phyloP scores from a whole-genome alignment of 30 jellyfish, hydroid and myxozoan species.

The Sanderia malayensis region DNA sequence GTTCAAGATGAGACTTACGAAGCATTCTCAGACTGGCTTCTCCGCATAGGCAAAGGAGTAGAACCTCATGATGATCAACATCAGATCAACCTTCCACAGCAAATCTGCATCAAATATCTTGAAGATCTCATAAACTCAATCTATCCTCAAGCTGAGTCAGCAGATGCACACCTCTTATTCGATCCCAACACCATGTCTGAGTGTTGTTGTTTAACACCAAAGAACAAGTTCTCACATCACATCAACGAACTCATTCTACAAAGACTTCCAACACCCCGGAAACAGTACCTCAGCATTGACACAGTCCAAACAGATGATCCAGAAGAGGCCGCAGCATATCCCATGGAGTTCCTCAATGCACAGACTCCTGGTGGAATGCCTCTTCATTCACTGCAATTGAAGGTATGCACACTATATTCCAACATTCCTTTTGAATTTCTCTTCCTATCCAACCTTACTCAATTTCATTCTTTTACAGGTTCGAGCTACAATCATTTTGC shows the following conservation, averaged over 20 bases:
- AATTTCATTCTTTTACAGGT: no score
- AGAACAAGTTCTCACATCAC: not conserved
- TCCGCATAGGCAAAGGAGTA: not conserved
- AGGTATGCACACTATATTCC: no score
- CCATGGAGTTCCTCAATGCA: no score
- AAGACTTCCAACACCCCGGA: constrained; percentile 14
- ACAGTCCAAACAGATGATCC: not conserved
- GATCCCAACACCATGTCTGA: not conserved
- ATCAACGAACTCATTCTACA: constrained; percentile 9
- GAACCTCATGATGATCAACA: constrained; percentile 8
- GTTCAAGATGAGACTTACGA: not conserved
- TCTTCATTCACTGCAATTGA: no score
- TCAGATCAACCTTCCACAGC: not conserved
- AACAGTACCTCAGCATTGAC: no score
- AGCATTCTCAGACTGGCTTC: constrained; percentile 10
- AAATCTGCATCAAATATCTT: not conserved
- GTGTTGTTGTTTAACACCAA: constrained; percentile 5
- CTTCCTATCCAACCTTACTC: no score
- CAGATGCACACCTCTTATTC: not conserved
- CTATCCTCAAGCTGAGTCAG: not conserved
- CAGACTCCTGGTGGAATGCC: no score
- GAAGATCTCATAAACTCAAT: not conserved
- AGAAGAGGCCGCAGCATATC: not conserved
- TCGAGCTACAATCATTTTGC: not conserved
- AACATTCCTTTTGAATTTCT: no score